Percentiles rank a stretch among this genome's conserved stretches.
Conservation (phyloP, 2,888 invertebrate genomes). For the Spilarctia lutea region DNA sequence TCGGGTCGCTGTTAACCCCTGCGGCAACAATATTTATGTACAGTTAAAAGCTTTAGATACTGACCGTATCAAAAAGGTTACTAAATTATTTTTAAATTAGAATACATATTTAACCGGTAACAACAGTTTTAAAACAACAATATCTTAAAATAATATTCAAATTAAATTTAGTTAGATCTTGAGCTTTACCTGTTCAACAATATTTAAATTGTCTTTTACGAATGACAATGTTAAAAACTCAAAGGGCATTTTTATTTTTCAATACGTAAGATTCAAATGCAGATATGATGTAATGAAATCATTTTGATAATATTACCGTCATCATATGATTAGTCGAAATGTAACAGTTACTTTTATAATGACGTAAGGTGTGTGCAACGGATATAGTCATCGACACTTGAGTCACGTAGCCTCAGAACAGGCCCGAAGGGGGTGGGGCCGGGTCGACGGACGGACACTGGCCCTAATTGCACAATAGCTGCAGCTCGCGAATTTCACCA, state of each 20-base stretch:
- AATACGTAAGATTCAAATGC: neutral
- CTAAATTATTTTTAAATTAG: neutral
- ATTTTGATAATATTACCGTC: constrained; percentile 8
- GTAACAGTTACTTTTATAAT: constrained; percentile 48
- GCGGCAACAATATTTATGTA: neutral
- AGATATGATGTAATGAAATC: neutral
- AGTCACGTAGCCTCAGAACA: constrained; percentile 74
- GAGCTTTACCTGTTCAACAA: neutral
- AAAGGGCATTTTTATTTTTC: neutral
- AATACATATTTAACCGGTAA: neutral
- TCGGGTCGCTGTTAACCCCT: neutral
- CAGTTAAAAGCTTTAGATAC: neutral
- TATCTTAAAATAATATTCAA: neutral
- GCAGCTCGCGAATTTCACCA: constrained; percentile 59
- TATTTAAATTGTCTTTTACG: neutral
- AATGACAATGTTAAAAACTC: neutral
- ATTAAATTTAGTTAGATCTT: neutral
- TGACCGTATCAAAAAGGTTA: neutral
- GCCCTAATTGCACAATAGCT: constrained; percentile 76
- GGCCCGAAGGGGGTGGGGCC: constrained; percentile 60
- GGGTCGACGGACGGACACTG: constrained; percentile 64
- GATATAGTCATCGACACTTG: constrained; percentile 64
- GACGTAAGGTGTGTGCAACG: constrained; percentile 69
- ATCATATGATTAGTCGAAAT: constrained; percentile 17
- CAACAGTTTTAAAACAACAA: neutral